Evolutionary conservation across 1,140 invertebrate genomes (phyloP).

Genomic region (Oncopeltus fasciatus): DNA sequence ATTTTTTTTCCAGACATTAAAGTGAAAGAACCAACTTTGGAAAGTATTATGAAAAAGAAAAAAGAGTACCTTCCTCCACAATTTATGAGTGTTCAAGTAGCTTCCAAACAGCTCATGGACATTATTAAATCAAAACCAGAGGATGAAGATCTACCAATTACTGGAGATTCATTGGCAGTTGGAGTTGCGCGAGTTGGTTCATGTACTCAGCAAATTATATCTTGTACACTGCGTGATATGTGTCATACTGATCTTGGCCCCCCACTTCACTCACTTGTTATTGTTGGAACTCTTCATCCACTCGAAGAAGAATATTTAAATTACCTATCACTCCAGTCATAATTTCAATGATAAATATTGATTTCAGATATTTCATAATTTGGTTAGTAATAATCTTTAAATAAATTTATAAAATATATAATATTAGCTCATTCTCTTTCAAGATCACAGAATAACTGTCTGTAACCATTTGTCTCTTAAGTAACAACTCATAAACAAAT

Average conservation of each 20-base stretch:
- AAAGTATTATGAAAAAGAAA: constrained; percentile 80
- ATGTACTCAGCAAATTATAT: constrained; percentile 63
- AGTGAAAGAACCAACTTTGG: constrained; percentile 92
- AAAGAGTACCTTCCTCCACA: constrained; percentile 84
- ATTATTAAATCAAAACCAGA: constrained; percentile 32
- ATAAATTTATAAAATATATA: too few relatives aligned
- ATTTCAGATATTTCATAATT: too few relatives aligned
- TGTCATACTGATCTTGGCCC: constrained; percentile 59
- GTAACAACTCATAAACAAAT: too few relatives aligned
- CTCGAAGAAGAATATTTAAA: constrained; percentile 75
- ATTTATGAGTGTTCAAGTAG: constrained; percentile 82
- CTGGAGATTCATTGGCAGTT: constrained; percentile 48
- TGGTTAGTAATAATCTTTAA: too few relatives aligned
- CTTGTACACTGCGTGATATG: constrained; percentile 61
- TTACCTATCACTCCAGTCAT: constrained; percentile 33
- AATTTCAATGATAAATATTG: too few relatives aligned
- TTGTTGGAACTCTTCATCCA: constrained; percentile 75
- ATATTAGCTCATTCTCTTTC: too few relatives aligned
- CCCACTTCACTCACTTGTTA: constrained; percentile 86
- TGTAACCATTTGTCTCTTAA: too few relatives aligned
- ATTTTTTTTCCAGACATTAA: constrained; percentile 64
- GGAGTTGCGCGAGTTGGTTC: constrained; percentile 83
- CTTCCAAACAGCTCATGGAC: constrained; percentile 64
- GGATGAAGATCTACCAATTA: constrained; percentile 33
- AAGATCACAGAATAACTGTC: too few relatives aligned